A percentile compares a stretch with the other conserved stretches of the same genome.
phyloP scores from a whole-genome alignment of 92 coral and sea anemone genomes.

The Parazoanthus darwini region DNA sequence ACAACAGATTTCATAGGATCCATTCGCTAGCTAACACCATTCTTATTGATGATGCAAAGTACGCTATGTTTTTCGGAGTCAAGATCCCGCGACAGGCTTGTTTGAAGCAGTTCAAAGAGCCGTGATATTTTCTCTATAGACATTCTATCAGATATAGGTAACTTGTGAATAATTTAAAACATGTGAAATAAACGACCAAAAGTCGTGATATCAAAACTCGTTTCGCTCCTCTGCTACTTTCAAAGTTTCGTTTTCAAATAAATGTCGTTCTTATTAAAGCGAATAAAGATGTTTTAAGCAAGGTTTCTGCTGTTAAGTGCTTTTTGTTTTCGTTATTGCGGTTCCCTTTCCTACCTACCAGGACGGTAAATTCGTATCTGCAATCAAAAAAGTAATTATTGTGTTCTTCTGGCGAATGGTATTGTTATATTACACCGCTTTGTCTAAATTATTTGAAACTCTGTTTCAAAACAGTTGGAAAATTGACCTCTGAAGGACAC shows the following conservation, averaged over 20 bases:
- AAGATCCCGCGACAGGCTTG: background rate
- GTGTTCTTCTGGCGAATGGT: background rate
- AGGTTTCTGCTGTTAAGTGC: background rate
- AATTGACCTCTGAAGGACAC: conserved; percentile 9
- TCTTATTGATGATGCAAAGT: background rate
- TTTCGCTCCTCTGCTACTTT: background rate
- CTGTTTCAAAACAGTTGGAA: background rate
- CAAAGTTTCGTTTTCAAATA: background rate
- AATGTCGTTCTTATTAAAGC: background rate
- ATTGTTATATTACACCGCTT: background rate
- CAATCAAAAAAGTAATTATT: background rate
- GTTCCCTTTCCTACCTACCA: background rate
- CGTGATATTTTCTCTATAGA: conserved; percentile 15
- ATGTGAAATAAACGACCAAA: background rate
- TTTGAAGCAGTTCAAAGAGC: conserved; percentile 18
- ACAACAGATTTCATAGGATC: background rate
- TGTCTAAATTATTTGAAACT: background rate
- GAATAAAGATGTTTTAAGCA: background rate
- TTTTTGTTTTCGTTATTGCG: background rate
- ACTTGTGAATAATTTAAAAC: conserved; percentile 33
- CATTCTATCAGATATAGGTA: conserved; percentile 40
- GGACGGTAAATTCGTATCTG: background rate
- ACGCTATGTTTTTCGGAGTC: background rate
- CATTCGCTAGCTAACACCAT: background rate
- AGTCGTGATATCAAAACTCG: background rate